Base-by-base conservation (phyloP, 2,888 invertebrate species). In the Hoplodrina blanda region DNA sequence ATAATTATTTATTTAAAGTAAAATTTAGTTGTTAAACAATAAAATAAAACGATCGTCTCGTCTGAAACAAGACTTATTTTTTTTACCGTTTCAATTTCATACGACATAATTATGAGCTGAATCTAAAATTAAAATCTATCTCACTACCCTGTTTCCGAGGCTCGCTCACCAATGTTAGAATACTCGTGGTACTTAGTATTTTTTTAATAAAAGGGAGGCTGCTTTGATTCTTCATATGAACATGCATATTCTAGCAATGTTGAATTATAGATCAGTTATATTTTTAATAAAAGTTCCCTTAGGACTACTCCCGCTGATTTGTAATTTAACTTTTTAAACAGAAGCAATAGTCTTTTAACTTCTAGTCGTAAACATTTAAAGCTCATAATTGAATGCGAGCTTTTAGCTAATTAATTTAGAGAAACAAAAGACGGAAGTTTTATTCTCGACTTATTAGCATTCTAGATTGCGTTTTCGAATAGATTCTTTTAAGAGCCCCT, bases 41-140 rank as follows among this genome's bases (percentile, higher is more conserved):
- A 44, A 44, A 44, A 44, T 13, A 46, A 49, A 66, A 61, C 46
- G 4, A n/a, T 5, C 13, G 13, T 37, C 1, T 7, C 6, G 8
- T 15, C 19, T 20, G 49, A 52, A 54, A 37, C 10, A 10, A 59
- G 60, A 53, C 20, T 1, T 5, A 2, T 30, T 53, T 37, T 63
- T 64, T 70, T 73, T 11, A 67, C 20, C 17, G 56, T 74, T 80
- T 78, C 37, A 65, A 74, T 72, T 79, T 76, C 55, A 63, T 57
- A 49, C 73, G 73, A 50, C 86, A 90, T 90, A n/a, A n/a, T n/a
- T n/a, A 86, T 89, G 68, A 89, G 73, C 89, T 83, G 44, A 84
- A 86, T 88, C 87, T 89, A 85, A 90, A 90, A 90, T 90, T 89
- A 87, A 89, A 90, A 89, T 90, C 89, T 91, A 89, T 90, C 87